Percentiles rank a stretch among this genome's conserved stretches.
These are phyloP conservation scores for Cossypha niveicapilla DNA, from an alignment of 2,797 vertebrate genomes.

Conservation along the genomic window DNA sequence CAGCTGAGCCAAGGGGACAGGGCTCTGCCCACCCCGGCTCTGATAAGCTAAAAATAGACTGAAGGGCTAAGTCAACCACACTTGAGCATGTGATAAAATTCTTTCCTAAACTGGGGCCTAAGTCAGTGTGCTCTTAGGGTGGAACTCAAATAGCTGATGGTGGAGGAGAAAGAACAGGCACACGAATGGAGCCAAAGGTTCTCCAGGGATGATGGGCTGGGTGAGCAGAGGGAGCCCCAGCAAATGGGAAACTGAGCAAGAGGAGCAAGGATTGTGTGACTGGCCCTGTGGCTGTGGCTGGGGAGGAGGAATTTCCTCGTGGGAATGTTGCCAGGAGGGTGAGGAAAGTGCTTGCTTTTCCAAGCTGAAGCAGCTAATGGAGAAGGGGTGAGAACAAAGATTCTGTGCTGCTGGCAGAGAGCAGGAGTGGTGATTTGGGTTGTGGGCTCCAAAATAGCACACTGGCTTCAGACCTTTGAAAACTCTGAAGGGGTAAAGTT, in stretches of 20 bases:
- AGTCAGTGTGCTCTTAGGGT: slow-evolving; percentile 36
- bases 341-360: slow-evolving; percentile 26
- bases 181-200: background rate
- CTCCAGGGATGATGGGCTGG: background rate
- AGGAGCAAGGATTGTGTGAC: background rate
- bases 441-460: background rate
- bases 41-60: slow-evolving; percentile 33
- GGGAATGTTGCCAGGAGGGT: slow-evolving; percentile 12
- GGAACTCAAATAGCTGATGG: slow-evolving; percentile 17
- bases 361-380: background rate
- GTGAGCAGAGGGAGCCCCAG: background rate
- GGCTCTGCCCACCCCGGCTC: background rate
- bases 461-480: background rate
- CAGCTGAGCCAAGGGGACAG: background rate
- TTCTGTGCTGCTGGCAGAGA: background rate
- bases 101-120: slow-evolving; percentile 40
- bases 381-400: background rate
- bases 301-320: slow-evolving; percentile 13
- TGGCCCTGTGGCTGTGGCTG: background rate
- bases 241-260: background rate
- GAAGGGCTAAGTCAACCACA: background rate
- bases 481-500: background rate
- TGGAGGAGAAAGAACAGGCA: background rate
- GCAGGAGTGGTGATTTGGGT: background rate
- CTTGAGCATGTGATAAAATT: slow-evolving; percentile 34